These are phyloP conservation scores for Motacilla alba DNA, from an alignment of 2,113 vertebrate genomes.

Conservation along the genomic window DNA sequence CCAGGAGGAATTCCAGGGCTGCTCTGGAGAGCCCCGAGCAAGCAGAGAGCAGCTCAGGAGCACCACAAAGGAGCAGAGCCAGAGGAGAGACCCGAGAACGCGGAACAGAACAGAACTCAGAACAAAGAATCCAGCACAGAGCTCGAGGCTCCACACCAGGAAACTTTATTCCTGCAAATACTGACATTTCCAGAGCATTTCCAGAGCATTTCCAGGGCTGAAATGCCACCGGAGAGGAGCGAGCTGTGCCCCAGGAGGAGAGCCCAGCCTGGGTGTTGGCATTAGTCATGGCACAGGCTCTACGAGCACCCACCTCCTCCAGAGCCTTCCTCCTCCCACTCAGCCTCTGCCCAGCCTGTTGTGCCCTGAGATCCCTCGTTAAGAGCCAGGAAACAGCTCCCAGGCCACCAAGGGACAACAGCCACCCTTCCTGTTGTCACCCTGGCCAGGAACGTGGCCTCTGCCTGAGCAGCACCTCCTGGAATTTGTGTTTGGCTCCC, in stretches of 20 bases:
- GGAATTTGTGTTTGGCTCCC: not conserved
- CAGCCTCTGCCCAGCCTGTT: not conserved
- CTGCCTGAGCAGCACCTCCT: not conserved
- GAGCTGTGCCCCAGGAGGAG: not conserved
- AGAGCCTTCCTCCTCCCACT: not conserved
- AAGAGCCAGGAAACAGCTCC: not conserved
- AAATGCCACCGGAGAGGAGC: rapidly evolving
- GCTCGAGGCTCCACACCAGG: not conserved
- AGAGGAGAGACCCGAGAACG: not conserved
- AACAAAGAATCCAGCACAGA: not conserved
- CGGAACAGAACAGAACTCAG: no score
- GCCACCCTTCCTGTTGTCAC: not conserved
- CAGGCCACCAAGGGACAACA: not conserved
- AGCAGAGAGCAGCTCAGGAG: not conserved
- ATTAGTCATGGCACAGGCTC: not conserved
- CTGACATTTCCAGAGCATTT: not conserved
- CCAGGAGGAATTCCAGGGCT: not conserved
- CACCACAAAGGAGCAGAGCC: not conserved
- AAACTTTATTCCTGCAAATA: not conserved
- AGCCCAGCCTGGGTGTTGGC: not conserved
- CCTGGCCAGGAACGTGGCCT: rapidly evolving
- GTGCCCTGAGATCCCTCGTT: not conserved
- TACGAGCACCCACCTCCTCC: not conserved
- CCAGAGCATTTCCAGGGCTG: not conserved
- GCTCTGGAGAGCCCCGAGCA: not conserved